These are phyloP conservation scores for Microctonus aethiopoides DNA, from an alignment of 2,888 invertebrate species.

Conservation along the genomic window DNA sequence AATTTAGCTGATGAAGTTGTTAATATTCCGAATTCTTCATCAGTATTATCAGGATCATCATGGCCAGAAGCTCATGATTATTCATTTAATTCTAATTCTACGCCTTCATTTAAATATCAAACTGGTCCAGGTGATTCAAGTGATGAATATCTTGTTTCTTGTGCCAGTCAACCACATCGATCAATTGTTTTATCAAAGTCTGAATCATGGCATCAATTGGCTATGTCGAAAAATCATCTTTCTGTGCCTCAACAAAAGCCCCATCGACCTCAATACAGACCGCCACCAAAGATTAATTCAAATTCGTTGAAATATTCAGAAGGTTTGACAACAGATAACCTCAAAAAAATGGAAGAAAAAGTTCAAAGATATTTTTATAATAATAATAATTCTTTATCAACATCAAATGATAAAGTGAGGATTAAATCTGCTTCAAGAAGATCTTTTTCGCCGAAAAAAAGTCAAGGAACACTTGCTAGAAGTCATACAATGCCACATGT, in stretches of 20 bases:
- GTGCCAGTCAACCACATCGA: slow-evolving; percentile 57
- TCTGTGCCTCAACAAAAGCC: slow-evolving; percentile 60
- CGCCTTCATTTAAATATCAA: slow-evolving; percentile 37
- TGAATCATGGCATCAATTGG: slow-evolving; percentile 84
- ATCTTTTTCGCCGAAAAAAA: slow-evolving; percentile 27
- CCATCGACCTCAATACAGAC: slow-evolving; percentile 62
- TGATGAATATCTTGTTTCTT: slow-evolving; percentile 62
- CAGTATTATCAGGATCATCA: too few species aligned
- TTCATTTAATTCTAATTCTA: slow-evolving; percentile 24
- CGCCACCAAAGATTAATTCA: slow-evolving; percentile 75
- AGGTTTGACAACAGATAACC: slow-evolving; percentile 49
- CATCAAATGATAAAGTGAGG: slow-evolving; percentile 35
- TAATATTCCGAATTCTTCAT: slow-evolving; percentile 47
- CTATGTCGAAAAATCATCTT: slow-evolving; percentile 58
- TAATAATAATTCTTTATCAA: slow-evolving; percentile 38
- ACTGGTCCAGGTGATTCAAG: slow-evolving; percentile 57
- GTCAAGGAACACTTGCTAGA: slow-evolving; percentile 70
- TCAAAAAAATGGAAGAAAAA: slow-evolving; percentile 63
- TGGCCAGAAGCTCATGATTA: not conserved
- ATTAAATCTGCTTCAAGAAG: slow-evolving; percentile 44
- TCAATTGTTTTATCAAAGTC: slow-evolving; percentile 72
- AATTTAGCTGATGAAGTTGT: too few species aligned
- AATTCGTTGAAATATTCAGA: slow-evolving; percentile 50
- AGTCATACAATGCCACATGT: slow-evolving; percentile 80
- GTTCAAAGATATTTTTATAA: slow-evolving; percentile 61